phyloP scores from a whole-genome alignment of 2,888 invertebrate genomes.

The Hirtodrosophila alboralis region DNA sequence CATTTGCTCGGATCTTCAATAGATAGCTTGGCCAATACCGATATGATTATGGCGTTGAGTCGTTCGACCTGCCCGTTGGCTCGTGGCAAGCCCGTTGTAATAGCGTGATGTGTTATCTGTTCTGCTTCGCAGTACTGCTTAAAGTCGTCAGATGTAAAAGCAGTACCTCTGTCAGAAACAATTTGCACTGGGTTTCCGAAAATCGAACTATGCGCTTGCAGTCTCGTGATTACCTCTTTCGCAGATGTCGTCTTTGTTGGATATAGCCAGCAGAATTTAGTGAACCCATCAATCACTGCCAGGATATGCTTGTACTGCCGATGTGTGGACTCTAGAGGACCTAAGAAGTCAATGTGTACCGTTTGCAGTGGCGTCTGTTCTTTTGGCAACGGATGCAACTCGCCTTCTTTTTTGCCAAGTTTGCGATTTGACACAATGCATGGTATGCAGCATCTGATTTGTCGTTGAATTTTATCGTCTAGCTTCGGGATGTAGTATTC shows the following conservation, averaged over 20 bases:
- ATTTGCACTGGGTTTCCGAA: constrained; percentile 53
- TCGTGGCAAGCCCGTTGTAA: constrained; percentile 64
- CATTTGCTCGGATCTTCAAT: constrained; percentile 12
- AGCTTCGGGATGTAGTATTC: constrained; percentile 43
- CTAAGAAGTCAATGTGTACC: constrained; percentile 76
- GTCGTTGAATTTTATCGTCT: constrained; percentile 35
- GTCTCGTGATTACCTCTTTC: background rate
- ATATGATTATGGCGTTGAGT: constrained; percentile 48
- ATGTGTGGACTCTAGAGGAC: constrained; percentile 70
- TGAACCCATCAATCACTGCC: constrained; percentile 77
- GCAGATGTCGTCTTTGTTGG: constrained; percentile 16
- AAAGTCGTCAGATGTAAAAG: constrained; percentile 65
- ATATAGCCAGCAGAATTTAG: constrained; percentile 45
- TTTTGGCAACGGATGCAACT: constrained; percentile 40
- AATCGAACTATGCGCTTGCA: background rate
- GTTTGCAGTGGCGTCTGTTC: constrained; percentile 47
- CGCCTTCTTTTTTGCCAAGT: constrained; percentile 43
- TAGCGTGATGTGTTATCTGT: constrained; percentile 62
- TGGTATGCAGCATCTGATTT: constrained; percentile 37
- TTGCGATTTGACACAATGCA: constrained; percentile 42
- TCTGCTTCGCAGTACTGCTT: constrained; percentile 75
- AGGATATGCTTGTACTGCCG: constrained; percentile 67
- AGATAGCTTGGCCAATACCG: constrained; percentile 7
- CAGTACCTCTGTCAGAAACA: constrained; percentile 78
- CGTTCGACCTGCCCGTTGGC: constrained; percentile 80